A percentile compares a stretch with the other conserved stretches of the same genome.
phyloP scores from a whole-genome alignment of 2,888 invertebrate genomes.

The Caenorhabditis sp. region DNA sequence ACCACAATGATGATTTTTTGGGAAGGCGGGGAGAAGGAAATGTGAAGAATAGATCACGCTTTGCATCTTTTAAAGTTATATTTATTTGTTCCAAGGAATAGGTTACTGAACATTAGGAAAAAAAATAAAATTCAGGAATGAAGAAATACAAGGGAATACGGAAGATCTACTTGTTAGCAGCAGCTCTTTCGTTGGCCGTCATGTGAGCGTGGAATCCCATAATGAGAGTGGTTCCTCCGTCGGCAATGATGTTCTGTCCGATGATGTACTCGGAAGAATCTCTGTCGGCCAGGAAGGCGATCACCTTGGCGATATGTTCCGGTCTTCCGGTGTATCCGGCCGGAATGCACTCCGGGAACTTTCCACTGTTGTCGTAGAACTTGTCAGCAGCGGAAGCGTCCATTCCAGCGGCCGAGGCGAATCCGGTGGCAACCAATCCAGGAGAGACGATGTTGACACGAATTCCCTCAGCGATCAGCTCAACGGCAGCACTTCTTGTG shows the following conservation, averaged over 20 bases:
- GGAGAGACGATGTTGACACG: conserved; percentile 12
- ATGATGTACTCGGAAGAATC: conserved; percentile 54
- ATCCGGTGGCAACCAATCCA: background rate
- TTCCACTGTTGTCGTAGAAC: background rate
- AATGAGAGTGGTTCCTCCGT: conserved; percentile 32
- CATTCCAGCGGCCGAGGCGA: background rate
- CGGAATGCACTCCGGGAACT: conserved; percentile 22
- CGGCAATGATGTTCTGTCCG: conserved; percentile 56
- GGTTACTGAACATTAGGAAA: no score
- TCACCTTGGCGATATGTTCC: conserved; percentile 46
- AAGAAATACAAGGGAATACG: no score
- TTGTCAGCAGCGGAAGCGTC: background rate
- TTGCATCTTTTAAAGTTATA: no score
- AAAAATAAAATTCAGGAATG: no score
- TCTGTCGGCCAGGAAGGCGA: conserved; percentile 60
- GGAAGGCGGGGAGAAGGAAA: no score
- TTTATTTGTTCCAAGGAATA: no score
- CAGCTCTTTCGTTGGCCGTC: background rate
- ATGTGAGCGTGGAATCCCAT: conserved; percentile 14
- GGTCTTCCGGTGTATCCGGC: conserved; percentile 48
- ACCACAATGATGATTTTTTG: no score
- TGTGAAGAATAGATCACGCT: no score
- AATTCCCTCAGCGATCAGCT: conserved; percentile 20
- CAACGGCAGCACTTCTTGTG: conserved; percentile 20
- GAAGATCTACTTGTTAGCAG: no score